phyloP scores from a whole-genome alignment of 2,797 vertebrate species.

The Semaprochilodus insignis region DNA sequence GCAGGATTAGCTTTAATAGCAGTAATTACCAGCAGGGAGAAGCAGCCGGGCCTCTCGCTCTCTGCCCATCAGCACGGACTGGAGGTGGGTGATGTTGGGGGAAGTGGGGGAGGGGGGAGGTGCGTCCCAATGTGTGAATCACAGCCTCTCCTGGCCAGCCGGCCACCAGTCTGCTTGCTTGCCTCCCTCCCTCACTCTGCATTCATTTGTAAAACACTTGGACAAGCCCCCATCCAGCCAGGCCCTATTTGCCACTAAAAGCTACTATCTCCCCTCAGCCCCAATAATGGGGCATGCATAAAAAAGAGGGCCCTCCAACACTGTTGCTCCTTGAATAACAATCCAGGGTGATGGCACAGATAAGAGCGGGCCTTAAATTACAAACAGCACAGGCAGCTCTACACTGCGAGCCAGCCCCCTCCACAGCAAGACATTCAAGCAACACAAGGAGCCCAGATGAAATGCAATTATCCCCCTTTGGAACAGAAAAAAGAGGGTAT shows the following conservation, averaged over 20 bases:
- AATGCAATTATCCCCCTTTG: conserved; percentile 76
- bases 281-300: conserved; percentile 79
- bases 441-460: conserved; percentile 68
- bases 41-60: conserved; percentile 71
- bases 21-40: conserved; percentile 81
- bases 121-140: conserved; percentile 62
- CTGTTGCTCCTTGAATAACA: conserved; percentile 85
- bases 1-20: conserved; percentile 83
- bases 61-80: conserved; percentile 75
- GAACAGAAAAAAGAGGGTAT: conserved; percentile 62
- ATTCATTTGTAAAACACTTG: conserved; percentile 89
- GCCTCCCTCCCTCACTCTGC: conserved; percentile 61
- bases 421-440: conserved; percentile 64
- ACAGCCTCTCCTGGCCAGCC: conserved; percentile 53
- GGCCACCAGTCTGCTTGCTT: conserved; percentile 46
- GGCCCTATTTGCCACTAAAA: conserved; percentile 84
- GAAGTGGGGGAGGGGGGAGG: conserved; percentile 11
- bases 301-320: conserved; percentile 74
- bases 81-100: conserved; percentile 74
- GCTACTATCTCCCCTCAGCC: conserved; percentile 76
- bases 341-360: conserved; percentile 80
- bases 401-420: conserved; percentile 36
- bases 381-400: conserved; percentile 69
- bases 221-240: conserved; percentile 76
- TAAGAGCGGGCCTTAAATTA: conserved; percentile 81